phyloP scores from a whole-genome alignment of 2,797 vertebrate species.

The Sebastes minor region DNA sequence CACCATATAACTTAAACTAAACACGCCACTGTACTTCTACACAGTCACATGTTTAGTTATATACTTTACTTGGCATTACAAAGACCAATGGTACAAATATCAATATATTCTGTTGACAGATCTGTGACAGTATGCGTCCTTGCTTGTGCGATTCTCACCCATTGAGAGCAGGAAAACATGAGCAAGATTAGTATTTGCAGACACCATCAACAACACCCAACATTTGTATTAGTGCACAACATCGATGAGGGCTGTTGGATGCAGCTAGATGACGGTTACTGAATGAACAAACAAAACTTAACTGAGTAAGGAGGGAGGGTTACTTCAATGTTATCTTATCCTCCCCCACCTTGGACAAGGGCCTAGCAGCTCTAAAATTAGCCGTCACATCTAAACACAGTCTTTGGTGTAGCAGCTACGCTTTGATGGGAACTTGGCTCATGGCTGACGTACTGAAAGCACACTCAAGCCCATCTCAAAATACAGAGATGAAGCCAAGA shows the following conservation, averaged over 20 bases:
- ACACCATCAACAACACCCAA: not conserved
- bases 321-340: constrained; percentile 74
- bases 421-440: constrained; percentile 75
- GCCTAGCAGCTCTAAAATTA: constrained; percentile 77
- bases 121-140: not conserved
- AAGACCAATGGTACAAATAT: not conserved
- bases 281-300: constrained; percentile 54
- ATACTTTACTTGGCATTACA: not conserved
- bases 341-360: constrained; percentile 70
- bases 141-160: not conserved
- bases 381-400: constrained; percentile 71
- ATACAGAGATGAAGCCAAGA: constrained; percentile 53
- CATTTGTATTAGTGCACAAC: constrained; percentile 13
- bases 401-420: constrained; percentile 65
- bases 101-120: not conserved
- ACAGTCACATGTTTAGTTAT: not conserved
- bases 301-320: constrained; percentile 35
- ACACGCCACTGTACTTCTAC: not conserved
- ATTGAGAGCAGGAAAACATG: constrained; percentile 6
- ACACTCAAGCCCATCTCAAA: constrained; percentile 51
- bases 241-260: constrained; percentile 5
- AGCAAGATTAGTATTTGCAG: constrained; percentile 14
- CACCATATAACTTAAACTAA: not conserved
- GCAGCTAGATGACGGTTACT: constrained; percentile 26
- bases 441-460: constrained; percentile 51